Evolutionary conservation across 2,113 vertebrate species (phyloP).

Genomic region (Phalacrocorax brasilianus): DNA sequence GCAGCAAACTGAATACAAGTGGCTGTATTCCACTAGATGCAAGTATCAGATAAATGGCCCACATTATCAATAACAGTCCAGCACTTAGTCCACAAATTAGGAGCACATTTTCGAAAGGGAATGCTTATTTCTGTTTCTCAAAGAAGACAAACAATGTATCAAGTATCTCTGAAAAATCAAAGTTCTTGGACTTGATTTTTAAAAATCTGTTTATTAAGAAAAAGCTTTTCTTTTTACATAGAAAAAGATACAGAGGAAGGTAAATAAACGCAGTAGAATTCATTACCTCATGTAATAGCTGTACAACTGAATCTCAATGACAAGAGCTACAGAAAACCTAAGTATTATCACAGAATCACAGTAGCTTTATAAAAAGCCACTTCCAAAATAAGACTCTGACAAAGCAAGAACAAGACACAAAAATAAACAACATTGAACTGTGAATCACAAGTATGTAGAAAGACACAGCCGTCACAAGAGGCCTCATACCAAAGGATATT

Average conservation of each 20-base stretch:
- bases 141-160: background rate
- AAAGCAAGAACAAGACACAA: background rate
- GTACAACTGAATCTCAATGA: slow-evolving; percentile 29
- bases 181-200: background rate
- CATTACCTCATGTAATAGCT: background rate
- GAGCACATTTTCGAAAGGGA: background rate
- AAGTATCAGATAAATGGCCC: background rate
- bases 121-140: background rate
- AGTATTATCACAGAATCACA: background rate
- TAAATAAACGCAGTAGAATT: slow-evolving; percentile 19
- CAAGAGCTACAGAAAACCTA: slow-evolving; percentile 18
- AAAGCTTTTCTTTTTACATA: slow-evolving; percentile 49
- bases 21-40: background rate
- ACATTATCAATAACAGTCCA: background rate
- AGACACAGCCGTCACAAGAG: background rate
- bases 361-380: slow-evolving; percentile 7
- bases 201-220: slow-evolving; percentile 56
- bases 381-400: background rate
- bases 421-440: background rate
- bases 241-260: slow-evolving; percentile 59
- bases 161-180: background rate
- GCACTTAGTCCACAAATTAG: background rate
- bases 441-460: background rate
- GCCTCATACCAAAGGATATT: background rate
- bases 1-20: background rate